Percentiles rank a stretch among this genome's conserved stretches.
Conservation (phyloP, 2,113 vertebrate genomes). For the Chaetodon trifascialis region DNA sequence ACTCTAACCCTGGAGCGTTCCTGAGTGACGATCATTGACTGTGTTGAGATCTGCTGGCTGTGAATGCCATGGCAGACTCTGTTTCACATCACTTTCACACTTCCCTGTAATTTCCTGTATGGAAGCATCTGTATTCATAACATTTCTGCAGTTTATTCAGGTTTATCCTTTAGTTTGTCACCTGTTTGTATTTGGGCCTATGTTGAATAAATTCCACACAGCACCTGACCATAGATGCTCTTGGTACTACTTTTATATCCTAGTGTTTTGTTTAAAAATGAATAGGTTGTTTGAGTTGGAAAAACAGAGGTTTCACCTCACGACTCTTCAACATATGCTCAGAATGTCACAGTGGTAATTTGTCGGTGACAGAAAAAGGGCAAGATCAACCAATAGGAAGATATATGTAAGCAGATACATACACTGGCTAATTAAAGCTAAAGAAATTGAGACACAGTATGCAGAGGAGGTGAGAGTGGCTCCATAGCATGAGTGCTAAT, state of each 20-base stretch:
- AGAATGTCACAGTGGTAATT: conserved; percentile 6
- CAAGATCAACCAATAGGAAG: neutral
- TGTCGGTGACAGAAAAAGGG: neutral
- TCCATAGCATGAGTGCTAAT: conserved; percentile 23
- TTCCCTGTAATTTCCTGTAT: neutral
- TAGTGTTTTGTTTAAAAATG: neutral
- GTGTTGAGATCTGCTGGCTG: neutral
- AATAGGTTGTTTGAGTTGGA: neutral
- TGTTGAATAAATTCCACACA: neutral
- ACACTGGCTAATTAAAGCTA: conserved; percentile 18
- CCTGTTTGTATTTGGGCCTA: neutral
- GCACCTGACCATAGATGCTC: neutral
- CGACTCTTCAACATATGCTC: neutral
- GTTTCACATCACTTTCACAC: neutral
- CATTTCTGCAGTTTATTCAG: neutral
- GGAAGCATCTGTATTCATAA: neutral
- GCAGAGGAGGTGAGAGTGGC: conserved; percentile 16
- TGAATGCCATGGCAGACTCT: neutral
- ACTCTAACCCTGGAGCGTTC: neutral
- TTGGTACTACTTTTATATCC: neutral
- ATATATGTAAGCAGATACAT: neutral
- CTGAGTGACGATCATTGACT: neutral
- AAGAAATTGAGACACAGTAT: neutral
- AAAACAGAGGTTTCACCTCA: neutral
- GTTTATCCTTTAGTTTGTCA: neutral